These are phyloP conservation scores for Turnix velox DNA, from an alignment of 2,113 vertebrate genomes.

Conservation along the genomic window DNA sequence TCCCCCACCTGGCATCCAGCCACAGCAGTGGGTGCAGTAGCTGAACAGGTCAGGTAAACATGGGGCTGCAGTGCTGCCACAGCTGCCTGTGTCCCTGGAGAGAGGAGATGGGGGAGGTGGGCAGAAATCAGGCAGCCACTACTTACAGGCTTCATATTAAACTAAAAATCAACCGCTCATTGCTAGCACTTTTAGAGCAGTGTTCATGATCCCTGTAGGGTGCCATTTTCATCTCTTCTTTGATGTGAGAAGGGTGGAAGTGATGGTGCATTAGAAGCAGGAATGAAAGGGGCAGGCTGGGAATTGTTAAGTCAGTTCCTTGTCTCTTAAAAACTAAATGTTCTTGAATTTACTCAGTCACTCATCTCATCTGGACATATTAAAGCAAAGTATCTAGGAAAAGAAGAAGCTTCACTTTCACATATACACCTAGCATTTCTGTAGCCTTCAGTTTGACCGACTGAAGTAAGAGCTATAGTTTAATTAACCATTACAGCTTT, in stretches of 20 bases:
- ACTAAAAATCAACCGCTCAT: slow-evolving; percentile 24
- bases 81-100: not conserved
- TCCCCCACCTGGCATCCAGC: rapidly evolving
- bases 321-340: slow-evolving; percentile 4
- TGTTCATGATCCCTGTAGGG: not conserved
- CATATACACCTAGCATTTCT: not conserved
- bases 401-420: not conserved
- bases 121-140: not conserved
- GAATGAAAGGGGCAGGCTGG: slow-evolving; percentile 12
- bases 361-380: not conserved
- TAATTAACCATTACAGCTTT: slow-evolving; percentile 45
- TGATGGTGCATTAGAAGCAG: slow-evolving; percentile 12
- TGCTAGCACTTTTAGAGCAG: not conserved
- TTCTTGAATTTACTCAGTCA: not conserved
- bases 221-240: slow-evolving; percentile 28
- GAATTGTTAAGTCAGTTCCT: not conserved
- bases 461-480: not conserved
- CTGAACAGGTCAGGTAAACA: rapidly evolving
- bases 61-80: rapidly evolving
- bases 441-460: not conserved
- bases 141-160: not conserved
- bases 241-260: slow-evolving; percentile 12
- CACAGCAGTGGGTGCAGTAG: rapidly evolving
- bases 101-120: not conserved
- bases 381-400: not conserved